Conservation (phyloP, 2,888 invertebrate species). For the Ophioninae sp. region DNA sequence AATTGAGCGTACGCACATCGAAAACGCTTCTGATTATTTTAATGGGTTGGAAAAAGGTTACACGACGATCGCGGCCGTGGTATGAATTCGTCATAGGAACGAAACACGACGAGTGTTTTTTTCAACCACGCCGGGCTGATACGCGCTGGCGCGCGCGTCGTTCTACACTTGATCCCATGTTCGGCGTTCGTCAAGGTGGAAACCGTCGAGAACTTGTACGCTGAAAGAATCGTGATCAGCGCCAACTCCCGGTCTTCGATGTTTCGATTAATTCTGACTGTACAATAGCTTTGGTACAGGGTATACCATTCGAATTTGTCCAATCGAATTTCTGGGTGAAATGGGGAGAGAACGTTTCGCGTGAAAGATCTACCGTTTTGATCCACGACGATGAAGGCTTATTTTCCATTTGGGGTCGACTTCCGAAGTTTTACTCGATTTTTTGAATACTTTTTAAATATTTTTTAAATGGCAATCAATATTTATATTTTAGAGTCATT, state of each 20-base stretch:
- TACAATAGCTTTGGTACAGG: background rate
- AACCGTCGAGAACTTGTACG: conserved; percentile 19
- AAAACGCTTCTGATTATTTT: too few species aligned
- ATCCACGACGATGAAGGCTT: too few species aligned
- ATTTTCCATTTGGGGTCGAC: too few species aligned
- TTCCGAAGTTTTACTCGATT: too few species aligned
- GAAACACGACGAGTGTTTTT: background rate
- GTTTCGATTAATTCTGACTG: conserved; percentile 20
- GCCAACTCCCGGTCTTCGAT: conserved; percentile 15
- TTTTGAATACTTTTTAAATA: too few species aligned
- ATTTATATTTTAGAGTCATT: too few species aligned
- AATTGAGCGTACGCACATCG: too few species aligned
- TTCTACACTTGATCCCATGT: conserved; percentile 18
- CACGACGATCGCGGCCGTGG: background rate
- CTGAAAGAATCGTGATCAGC: conserved; percentile 43
- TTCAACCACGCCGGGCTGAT: background rate
- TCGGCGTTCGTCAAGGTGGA: conserved; percentile 40
- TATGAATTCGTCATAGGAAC: conserved; percentile 27
- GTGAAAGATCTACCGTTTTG: too few species aligned
- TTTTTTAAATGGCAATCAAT: too few species aligned
- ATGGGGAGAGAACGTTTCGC: too few species aligned
- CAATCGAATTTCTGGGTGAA: too few species aligned
- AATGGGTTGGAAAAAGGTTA: background rate
- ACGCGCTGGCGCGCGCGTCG: background rate
- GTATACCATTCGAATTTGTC: background rate